Base-by-base conservation (phyloP, 2,888 invertebrate genomes). In the Theodoxus fluviatilis region DNA sequence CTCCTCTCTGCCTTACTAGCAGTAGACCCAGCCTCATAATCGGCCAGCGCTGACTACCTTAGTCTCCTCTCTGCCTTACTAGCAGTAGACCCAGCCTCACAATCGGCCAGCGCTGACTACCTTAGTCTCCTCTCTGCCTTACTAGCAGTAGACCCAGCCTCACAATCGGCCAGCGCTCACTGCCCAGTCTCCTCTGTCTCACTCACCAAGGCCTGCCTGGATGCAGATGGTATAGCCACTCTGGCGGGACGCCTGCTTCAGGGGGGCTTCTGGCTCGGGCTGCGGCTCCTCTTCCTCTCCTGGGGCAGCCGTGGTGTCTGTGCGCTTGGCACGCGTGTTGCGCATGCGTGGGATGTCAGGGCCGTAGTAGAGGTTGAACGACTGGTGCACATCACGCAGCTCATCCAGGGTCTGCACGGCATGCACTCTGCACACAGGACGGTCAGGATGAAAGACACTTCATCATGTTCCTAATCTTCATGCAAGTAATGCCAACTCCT, bases 311-410 rank as follows among this genome's bases (percentile, higher is more conserved):
- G 80, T 81, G 7, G 79, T 74, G 15, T 68, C 73, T 22, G 75
- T 77, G 65, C 79, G 82, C 47, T 71, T 74, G 71, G 78, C 80
- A 89, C 88, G 74, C 89, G 90, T 70, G 88, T 90, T 85, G 92
- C 93, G 78, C 88, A 89, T 87, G 70, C 84, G 82, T n/a, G 84
- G 82, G 37, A 88, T 79, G 69, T 88, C 87, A 3, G 92, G 91
- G 0, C 94, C 93, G 85, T 98, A 98, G 87, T 98, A 95, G 25
- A 98, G 89, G 76, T 94, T 90, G 86, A 98, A 98, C 83, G 98
- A 96, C 77, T 94, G 92, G 87, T 95, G 95, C 1, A 95, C 93
- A 83, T 99, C 99, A 72, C 94, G 93, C 0, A 98, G 87, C 85
- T 98, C 97, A 85, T 98, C 98, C 12, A 93, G 91, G 0, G 82